Evolutionary conservation across 1,140 invertebrate genomes (phyloP).

Genomic region (Araneus ventricosus): DNA sequence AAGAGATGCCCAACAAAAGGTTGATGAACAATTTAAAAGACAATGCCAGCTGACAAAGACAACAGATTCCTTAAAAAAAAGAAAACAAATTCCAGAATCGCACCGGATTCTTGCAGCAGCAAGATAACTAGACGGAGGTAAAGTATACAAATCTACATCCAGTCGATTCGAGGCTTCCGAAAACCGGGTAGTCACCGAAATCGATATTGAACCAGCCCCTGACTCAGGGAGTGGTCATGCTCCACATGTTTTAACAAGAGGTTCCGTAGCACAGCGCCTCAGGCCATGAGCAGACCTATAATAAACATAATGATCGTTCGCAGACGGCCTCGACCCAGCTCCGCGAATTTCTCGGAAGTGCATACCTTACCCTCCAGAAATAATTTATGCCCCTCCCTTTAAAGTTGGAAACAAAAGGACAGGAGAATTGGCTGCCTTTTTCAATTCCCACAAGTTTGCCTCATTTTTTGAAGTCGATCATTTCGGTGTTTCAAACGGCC

Average conservation of each 20-base stretch:
- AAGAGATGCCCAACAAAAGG: background rate
- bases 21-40: no score
- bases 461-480: background rate
- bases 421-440: background rate
- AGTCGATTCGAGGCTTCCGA: background rate
- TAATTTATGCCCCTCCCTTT: slow-evolving; percentile 61
- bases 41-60: slow-evolving; percentile 11
- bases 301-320: slow-evolving; percentile 63
- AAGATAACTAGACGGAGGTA: background rate
- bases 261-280: slow-evolving; percentile 1
- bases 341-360: slow-evolving; percentile 10
- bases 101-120: background rate
- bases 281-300: slow-evolving; percentile 28
- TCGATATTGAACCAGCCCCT: background rate
- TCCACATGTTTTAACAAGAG: slow-evolving; percentile 63
- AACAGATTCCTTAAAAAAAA: background rate
- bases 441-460: background rate
- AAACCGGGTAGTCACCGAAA: background rate
- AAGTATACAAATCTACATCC: background rate
- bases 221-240: slow-evolving; percentile 55
- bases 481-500: background rate
- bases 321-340: slow-evolving; percentile 67
- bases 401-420: slow-evolving; percentile 40
- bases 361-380: slow-evolving; percentile 34
- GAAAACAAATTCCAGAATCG: background rate